A percentile compares a stretch with the other conserved stretches of the same genome.
Evolutionary conservation across 2,797 vertebrate species (phyloP).

Genomic region (Spatula versicolor): DNA sequence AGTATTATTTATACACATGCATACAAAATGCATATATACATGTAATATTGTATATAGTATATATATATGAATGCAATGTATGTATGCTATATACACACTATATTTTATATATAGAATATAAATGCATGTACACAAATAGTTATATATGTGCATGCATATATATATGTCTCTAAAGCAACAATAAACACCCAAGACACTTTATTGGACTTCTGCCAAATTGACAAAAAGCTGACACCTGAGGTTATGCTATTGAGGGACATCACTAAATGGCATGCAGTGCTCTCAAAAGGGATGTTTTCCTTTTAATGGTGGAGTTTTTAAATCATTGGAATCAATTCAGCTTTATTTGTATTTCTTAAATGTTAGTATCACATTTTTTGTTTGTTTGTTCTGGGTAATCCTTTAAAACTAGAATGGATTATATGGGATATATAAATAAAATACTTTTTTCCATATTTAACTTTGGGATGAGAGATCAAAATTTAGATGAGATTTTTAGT

Average conservation of each 20-base stretch:
- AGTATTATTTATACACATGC: not conserved
- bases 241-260: not conserved
- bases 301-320: not conserved
- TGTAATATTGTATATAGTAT: not conserved
- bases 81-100: too few species aligned
- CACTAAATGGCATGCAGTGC: not conserved
- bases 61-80: not conserved
- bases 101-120: not conserved
- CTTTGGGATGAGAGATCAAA: conserved; percentile 17
- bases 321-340: not conserved
- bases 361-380: not conserved
- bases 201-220: not conserved
- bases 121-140: too few species aligned
- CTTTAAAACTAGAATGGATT: not conserved
- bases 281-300: not conserved
- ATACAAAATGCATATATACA: not conserved
- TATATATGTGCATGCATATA: not conserved
- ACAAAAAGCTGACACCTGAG: not conserved
- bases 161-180: not conserved
- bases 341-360: not conserved
- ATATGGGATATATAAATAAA: not conserved
- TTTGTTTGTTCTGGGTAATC: not conserved
- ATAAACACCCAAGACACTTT: not conserved
- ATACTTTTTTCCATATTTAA: not conserved
- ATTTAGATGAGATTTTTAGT: not conserved